Evolutionary conservation across 2,888 invertebrate species (phyloP).

Genomic region (Colletes collaris): DNA sequence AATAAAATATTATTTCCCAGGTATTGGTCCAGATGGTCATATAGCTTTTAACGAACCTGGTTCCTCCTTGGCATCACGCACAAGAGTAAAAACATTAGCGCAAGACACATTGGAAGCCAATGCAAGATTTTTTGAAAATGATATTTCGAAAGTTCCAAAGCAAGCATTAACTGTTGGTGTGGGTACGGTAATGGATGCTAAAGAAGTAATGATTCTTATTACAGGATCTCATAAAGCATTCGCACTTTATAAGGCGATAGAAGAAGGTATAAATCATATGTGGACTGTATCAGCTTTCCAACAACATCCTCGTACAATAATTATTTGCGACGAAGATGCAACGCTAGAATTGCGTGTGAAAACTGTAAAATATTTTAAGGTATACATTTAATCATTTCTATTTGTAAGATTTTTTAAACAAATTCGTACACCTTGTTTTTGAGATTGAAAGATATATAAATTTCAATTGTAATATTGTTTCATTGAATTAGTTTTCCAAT

Average conservation of each 20-base stretch:
- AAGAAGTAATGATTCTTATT: constrained; percentile 98
- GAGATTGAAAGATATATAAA: not conserved
- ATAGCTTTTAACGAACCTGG: constrained; percentile 99
- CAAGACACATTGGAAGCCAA: constrained; percentile 98
- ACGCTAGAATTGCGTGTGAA: constrained; percentile 98
- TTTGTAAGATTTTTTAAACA: not conserved
- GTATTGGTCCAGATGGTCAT: constrained; percentile 99
- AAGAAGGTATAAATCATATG: constrained; percentile 99
- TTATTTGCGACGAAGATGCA: constrained; percentile 99
- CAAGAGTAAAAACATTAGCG: constrained; percentile 97
- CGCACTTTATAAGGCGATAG: constrained; percentile 98
- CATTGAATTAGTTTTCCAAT: constrained; percentile 29
- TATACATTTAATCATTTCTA: constrained; percentile 72
- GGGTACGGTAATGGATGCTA: constrained; percentile 99
- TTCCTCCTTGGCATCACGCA: constrained; percentile 96
- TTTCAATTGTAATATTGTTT: not conserved
- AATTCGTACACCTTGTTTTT: not conserved
- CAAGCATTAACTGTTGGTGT: constrained; percentile 99
- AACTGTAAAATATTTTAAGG: constrained; percentile 99
- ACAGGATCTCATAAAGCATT: constrained; percentile 98
- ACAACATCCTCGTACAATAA: constrained; percentile 95
- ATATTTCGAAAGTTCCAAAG: constrained; percentile 96
- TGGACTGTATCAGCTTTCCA: constrained; percentile 99
- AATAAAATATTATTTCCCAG: constrained; percentile 82
- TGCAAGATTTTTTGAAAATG: constrained; percentile 98